These are phyloP conservation scores for Hipparchia semele DNA, from an alignment of 2,888 invertebrate species.

Conservation along the genomic window DNA sequence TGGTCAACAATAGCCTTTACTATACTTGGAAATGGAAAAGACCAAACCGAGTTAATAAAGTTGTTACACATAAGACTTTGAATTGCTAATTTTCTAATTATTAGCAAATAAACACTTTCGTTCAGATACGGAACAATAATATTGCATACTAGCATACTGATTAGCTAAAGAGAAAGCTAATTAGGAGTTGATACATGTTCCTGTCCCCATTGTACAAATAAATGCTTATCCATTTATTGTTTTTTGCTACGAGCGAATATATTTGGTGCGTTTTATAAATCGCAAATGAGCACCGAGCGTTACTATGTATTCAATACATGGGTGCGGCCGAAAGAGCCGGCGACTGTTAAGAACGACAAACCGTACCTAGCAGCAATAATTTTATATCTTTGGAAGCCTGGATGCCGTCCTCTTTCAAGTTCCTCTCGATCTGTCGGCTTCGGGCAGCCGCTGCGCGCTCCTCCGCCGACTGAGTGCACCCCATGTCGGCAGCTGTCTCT, in stretches of 20 bases:
- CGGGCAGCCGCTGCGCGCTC: constrained; percentile 99
- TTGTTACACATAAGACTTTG: not conserved
- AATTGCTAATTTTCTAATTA: constrained; percentile 48
- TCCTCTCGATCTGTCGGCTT: constrained; percentile 98
- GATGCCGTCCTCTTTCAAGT: constrained; percentile 98
- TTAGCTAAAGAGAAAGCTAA: constrained; percentile 69
- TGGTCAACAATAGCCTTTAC: not conserved
- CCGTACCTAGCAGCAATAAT: constrained; percentile 96
- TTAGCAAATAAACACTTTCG: constrained; percentile 63
- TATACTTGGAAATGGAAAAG: constrained; percentile 1
- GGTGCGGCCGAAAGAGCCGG: constrained; percentile 65
- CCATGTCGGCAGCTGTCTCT: constrained; percentile 89
- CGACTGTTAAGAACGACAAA: constrained; percentile 36
- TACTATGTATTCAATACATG: constrained; percentile 53
- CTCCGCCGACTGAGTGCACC: constrained; percentile 99
- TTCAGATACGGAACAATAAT: constrained; percentile 64
- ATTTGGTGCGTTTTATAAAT: constrained; percentile 28
- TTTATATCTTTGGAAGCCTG: constrained; percentile 99
- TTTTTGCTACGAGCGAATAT: constrained; percentile 23
- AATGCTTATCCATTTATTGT: constrained; percentile 35
- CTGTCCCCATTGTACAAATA: constrained; percentile 31
- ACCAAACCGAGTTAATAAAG: not conserved
- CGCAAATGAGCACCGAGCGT: constrained; percentile 31
- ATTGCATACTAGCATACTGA: constrained; percentile 67
- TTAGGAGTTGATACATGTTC: constrained; percentile 38